phyloP scores from a whole-genome alignment of 2,888 invertebrate genomes.

The Lepidonotus clava region DNA sequence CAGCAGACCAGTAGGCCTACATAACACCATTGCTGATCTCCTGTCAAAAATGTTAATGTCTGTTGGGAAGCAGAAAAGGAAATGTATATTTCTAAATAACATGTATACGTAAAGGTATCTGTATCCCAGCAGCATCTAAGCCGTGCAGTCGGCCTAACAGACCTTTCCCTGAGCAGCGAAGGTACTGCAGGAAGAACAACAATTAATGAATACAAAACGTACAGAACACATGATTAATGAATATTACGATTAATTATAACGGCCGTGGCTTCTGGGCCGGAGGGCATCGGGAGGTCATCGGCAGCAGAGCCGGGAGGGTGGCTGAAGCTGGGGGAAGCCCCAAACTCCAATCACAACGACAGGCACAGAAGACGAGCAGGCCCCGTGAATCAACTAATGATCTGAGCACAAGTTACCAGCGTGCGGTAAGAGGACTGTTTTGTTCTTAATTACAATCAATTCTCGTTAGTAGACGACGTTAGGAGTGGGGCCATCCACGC shows the following conservation, averaged over 20 bases:
- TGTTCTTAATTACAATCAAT: not conserved
- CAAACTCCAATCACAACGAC: not conserved
- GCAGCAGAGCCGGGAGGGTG: not conserved
- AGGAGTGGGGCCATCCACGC: not conserved
- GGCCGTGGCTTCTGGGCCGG: not conserved
- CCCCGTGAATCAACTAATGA: not conserved
- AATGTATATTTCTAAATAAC: no score
- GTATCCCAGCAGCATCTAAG: no score
- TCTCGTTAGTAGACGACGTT: not conserved
- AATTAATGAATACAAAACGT: conserved; percentile 2
- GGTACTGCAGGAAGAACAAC: not conserved
- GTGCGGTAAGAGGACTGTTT: not conserved
- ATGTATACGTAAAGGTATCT: no score
- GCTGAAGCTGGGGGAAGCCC: not conserved
- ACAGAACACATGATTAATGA: conserved; percentile 15
- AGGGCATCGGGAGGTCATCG: not conserved
- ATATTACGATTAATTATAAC: conserved; percentile 10
- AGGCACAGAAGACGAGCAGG: not conserved
- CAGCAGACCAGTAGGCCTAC: no score
- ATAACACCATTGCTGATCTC: no score
- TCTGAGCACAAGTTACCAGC: not conserved
- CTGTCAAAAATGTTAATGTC: no score
- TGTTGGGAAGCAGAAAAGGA: no score
- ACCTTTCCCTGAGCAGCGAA: no score
- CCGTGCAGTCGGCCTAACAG: no score